Evolutionary conservation across 1,140 invertebrate genomes (phyloP).

Genomic region (Temnothorax longispinosus): DNA sequence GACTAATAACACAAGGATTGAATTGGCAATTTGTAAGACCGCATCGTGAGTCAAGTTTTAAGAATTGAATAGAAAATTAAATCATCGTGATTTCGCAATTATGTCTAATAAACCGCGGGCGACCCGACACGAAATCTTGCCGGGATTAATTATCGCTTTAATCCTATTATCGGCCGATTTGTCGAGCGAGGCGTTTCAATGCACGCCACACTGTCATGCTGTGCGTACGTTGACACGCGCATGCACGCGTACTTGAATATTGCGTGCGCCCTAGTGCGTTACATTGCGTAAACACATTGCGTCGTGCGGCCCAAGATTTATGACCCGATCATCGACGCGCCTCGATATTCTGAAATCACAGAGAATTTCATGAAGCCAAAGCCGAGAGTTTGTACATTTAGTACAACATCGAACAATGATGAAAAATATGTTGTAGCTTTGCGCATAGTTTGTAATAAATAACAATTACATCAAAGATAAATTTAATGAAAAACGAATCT

Average conservation of each 20-base stretch:
- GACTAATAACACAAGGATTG: neutral
- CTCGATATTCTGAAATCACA: constrained; percentile 70
- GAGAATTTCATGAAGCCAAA: neutral
- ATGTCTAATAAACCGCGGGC: constrained; percentile 30
- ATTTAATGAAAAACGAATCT: neutral
- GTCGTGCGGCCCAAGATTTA: constrained; percentile 60
- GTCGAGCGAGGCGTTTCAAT: constrained; percentile 74
- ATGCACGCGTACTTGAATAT: constrained; percentile 20
- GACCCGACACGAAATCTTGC: constrained; percentile 64
- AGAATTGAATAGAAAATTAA: constrained; percentile 50
- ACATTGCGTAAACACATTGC: constrained; percentile 69
- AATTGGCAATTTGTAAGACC: neutral
- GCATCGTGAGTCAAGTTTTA: constrained; percentile 7
- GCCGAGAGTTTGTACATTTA: neutral
- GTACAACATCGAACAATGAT: neutral
- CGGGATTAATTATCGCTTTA: constrained; percentile 80
- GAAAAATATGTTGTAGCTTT: neutral
- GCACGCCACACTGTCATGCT: constrained; percentile 62
- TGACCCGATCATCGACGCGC: constrained; percentile 57
- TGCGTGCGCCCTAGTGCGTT: constrained; percentile 46
- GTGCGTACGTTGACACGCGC: constrained; percentile 47
- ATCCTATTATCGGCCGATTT: constrained; percentile 82
- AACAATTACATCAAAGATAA: neutral
- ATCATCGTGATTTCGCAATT: constrained; percentile 63
- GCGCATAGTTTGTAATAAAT: neutral